These are phyloP conservation scores for Tiphia femorata DNA, from an alignment of 2,888 invertebrate genomes.

Conservation along the genomic window DNA sequence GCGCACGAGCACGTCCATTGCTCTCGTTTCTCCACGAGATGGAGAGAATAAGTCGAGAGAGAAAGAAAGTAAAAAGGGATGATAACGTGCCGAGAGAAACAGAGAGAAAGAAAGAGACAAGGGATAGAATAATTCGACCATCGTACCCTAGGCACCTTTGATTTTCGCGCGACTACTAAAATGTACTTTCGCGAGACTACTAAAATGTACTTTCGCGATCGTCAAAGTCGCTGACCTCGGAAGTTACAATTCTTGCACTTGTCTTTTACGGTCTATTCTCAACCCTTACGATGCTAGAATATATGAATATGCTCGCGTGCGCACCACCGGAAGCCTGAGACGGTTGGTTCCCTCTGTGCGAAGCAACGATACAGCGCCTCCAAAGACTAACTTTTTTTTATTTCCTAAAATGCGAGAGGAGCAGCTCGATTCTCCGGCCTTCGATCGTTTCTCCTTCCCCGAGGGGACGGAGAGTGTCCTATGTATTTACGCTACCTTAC, in stretches of 20 bases:
- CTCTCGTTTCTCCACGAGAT: not conserved
- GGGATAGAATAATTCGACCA: not conserved
- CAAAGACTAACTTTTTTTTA: conserved; percentile 59
- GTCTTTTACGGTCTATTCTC: no score
- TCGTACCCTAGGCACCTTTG: no score
- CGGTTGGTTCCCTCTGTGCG: conserved; percentile 52
- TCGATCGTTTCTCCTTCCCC: conserved; percentile 30
- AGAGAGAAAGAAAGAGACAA: not conserved
- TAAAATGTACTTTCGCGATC: not conserved
- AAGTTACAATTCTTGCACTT: not conserved
- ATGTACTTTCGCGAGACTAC: no score
- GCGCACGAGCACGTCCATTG: not conserved
- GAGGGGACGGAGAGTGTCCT: conserved; percentile 41
- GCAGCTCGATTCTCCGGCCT: not conserved
- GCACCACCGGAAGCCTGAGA: conserved; percentile 63
- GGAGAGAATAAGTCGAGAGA: not conserved
- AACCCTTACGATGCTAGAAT: no score
- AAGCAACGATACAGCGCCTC: conserved; percentile 67
- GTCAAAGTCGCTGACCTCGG: not conserved
- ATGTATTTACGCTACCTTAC: conserved; percentile 52
- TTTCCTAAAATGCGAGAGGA: not conserved
- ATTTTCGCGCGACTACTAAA: no score
- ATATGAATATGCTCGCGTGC: no score
- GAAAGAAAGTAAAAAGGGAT: no score
- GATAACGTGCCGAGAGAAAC: no score